A percentile compares a stretch with the other conserved stretches of the same genome.
These are phyloP conservation scores for Mylabris sibirica DNA, from an alignment of 2,888 invertebrate species.

Conservation along the genomic window DNA sequence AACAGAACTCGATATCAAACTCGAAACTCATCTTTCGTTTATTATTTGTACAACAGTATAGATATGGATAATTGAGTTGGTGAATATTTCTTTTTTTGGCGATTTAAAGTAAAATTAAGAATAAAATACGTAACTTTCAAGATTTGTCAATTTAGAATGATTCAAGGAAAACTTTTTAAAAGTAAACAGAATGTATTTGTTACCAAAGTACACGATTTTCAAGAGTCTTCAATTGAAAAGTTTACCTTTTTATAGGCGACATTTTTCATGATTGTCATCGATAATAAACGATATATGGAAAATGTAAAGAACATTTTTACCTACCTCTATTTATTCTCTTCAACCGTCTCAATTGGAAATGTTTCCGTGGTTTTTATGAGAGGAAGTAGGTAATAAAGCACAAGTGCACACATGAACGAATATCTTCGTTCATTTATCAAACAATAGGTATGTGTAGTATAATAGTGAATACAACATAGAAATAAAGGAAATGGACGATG, in stretches of 20 bases:
- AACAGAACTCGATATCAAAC: not conserved
- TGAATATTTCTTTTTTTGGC: not conserved
- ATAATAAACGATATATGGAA: slow-evolving; percentile 27
- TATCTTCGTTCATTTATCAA: slow-evolving; percentile 27
- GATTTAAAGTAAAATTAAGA: not conserved
- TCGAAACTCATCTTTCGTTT: not conserved
- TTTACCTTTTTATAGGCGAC: not conserved
- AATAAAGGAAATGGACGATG: slow-evolving; percentile 8
- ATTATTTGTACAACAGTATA: not conserved
- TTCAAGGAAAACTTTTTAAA: not conserved
- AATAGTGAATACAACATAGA: not conserved
- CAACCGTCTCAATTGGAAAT: slow-evolving; percentile 30
- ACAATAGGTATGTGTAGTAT: slow-evolving; percentile 14
- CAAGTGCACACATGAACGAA: slow-evolving; percentile 33
- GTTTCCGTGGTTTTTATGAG: slow-evolving; percentile 21
- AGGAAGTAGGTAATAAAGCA: slow-evolving; percentile 29
- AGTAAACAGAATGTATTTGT: not conserved
- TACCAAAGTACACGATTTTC: not conserved
- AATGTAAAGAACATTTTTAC: slow-evolving; percentile 21
- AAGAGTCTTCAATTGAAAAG: not conserved
- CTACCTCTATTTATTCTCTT: slow-evolving; percentile 15
- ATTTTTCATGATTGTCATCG: not conserved
- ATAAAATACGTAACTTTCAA: no score
- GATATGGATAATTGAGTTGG: not conserved
- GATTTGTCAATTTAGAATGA: not conserved